Conservation (phyloP, 2,797 vertebrate species). For the Pangasius macronema region DNA sequence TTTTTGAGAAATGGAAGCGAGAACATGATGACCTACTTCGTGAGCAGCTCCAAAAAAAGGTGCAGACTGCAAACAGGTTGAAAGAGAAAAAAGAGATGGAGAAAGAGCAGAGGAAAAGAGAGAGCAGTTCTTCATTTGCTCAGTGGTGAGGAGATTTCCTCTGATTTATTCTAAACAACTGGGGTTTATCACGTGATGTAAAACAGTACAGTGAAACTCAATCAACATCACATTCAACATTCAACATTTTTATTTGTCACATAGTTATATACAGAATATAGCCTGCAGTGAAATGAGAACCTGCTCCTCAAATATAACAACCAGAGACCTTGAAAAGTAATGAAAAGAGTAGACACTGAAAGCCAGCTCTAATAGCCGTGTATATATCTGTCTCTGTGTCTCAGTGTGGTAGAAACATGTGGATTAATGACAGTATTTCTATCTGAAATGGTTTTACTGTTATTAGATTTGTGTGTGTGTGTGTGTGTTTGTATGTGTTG, state of each 20-base stretch:
- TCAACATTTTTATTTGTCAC: too few species aligned
- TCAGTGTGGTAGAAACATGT: too few species aligned
- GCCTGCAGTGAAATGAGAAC: too few species aligned
- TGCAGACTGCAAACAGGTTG: conserved; percentile 73
- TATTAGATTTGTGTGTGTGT: not conserved
- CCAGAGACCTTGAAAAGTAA: not conserved
- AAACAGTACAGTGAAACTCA: not conserved
- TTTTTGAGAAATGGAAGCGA: conserved; percentile 91
- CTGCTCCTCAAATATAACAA: too few species aligned
- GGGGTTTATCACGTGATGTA: not conserved
- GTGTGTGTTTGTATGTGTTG: too few species aligned
- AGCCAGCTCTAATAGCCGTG: not conserved
- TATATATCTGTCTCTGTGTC: not conserved
- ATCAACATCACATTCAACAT: not conserved
- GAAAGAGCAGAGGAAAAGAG: conserved; percentile 78
- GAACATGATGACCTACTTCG: conserved; percentile 77
- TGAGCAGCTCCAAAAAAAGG: conserved; percentile 77
- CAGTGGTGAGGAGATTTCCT: conserved; percentile 78
- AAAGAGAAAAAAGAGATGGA: conserved; percentile 76
- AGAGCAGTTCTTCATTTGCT: conserved; percentile 78
- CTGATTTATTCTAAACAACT: not conserved
- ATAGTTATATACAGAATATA: too few species aligned
- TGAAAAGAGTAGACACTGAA: not conserved
- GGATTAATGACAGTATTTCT: not conserved
- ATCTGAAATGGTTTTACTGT: not conserved